Evolutionary conservation across 2,888 invertebrate species (phyloP).

Genomic region (Sesia bembeciformis): DNA sequence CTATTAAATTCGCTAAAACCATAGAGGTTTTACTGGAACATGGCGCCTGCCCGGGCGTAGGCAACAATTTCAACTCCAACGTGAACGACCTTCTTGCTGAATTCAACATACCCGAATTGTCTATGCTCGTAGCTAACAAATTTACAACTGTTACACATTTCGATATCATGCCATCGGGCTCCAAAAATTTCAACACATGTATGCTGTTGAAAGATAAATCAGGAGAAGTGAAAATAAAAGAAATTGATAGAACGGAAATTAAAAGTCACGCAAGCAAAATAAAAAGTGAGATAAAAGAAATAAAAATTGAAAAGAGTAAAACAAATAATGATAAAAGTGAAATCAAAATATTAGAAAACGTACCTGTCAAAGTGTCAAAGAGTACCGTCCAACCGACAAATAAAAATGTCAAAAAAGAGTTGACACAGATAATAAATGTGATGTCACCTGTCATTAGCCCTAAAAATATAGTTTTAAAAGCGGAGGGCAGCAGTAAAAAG

Average conservation of each 20-base stretch:
- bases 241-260: not conserved
- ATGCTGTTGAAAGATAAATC: conserved; percentile 29
- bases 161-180: conserved; percentile 5
- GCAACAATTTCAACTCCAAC: conserved; percentile 54
- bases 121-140: conserved; percentile 37
- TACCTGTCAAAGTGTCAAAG: not conserved
- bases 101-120: conserved; percentile 32
- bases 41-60: conserved; percentile 53
- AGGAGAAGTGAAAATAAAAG: not conserved
- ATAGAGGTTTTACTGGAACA: conserved; percentile 49
- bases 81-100: conserved; percentile 59
- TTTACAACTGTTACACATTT: conserved; percentile 18
- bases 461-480: no score
- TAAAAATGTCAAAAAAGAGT: not conserved
- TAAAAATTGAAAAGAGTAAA: not conserved
- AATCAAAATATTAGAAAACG: not conserved
- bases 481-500: no score
- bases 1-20: conserved; percentile 38
- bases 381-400: not conserved
- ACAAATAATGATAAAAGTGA: not conserved
- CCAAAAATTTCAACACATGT: conserved; percentile 13
- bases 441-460: not conserved
- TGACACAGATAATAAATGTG: not conserved
- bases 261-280: not conserved
- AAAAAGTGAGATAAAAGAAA: not conserved